Conservation (phyloP, 2,113 vertebrate species). For the Brienomyrus brachyistius region DNA sequence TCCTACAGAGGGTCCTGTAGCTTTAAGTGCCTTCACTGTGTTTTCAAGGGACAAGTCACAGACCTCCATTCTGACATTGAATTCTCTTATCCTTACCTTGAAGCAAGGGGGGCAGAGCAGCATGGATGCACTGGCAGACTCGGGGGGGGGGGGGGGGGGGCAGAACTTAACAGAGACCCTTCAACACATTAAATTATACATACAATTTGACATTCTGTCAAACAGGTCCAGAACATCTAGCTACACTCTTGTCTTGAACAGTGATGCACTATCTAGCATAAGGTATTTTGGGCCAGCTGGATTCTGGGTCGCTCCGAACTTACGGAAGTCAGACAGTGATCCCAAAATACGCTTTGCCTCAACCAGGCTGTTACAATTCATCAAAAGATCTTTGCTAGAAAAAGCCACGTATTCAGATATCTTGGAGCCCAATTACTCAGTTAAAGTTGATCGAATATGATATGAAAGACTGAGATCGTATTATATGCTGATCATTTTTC, state of each 20-base stretch:
- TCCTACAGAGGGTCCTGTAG: not conserved
- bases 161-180: not conserved
- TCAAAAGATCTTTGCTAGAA: not conserved
- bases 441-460: not conserved
- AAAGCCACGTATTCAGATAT: not conserved
- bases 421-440: not conserved
- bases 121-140: not conserved
- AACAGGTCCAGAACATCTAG: not conserved
- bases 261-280: not conserved
- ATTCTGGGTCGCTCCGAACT: not conserved
- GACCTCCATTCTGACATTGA: not conserved
- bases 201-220: not conserved
- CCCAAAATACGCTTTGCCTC: not conserved
- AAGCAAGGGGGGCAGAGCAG: not conserved
- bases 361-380: not conserved
- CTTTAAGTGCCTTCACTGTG: not conserved
- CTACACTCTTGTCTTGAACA: not conserved
- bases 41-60: not conserved
- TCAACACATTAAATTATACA: not conserved
- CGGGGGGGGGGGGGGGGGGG: not conserved
- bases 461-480: not conserved
- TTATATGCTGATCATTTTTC: not conserved
- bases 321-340: not conserved
- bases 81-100: not conserved
- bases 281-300: not conserved